Evolutionary conservation across 1,140 invertebrate species (phyloP), one percentile per base, ranked within the genome.

Genomic region (Sarcophaga bullata): DNA sequence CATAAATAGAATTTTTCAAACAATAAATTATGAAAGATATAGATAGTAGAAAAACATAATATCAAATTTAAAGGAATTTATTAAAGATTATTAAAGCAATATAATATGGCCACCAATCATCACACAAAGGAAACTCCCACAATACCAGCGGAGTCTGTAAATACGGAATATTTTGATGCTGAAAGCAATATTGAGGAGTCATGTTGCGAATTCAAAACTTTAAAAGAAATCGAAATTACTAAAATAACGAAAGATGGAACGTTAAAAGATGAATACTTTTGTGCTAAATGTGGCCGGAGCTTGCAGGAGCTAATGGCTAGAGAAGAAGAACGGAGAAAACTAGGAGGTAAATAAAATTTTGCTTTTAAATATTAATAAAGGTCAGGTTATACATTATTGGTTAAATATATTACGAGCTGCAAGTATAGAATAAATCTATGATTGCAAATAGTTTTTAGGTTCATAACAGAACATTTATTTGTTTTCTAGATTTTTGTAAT

Each of bases 41-140:
- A 68, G n/a, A 25, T 68, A 68, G 6, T 10, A 17, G 17, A 68
- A 68, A 68, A 10, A 25, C 17, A 68, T 4, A 19, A 25, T 1
- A 68, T 19, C 17, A 19, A 25, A 10, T 68, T 68, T 68, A 68
- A 68, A 19, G 19, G 9, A 68, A 25, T 9, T 25, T 5, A 19
- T 8, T 6, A 68, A 7, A 68, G 17, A 68, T 25, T 9, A 25
- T 19, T 7, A 68, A 25, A 37, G 25, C 25, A 37, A 37, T 37
- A 25, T 25, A 68, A 17, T 3, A 68, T 68, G 62, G n/a, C 62
- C 62, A 68, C 7, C 10, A 68, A 19, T 17, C 19, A 68, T 19
- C n/a, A 89, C 84, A 81, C 85, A 73, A 37, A 37, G 25, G 87
- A 89, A 58, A 84, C 86, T 83, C 86, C 87, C n/a, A 81, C 83